Base-by-base conservation (phyloP, 1,140 invertebrate genomes). In the Brevipalpus yothersi region DNA sequence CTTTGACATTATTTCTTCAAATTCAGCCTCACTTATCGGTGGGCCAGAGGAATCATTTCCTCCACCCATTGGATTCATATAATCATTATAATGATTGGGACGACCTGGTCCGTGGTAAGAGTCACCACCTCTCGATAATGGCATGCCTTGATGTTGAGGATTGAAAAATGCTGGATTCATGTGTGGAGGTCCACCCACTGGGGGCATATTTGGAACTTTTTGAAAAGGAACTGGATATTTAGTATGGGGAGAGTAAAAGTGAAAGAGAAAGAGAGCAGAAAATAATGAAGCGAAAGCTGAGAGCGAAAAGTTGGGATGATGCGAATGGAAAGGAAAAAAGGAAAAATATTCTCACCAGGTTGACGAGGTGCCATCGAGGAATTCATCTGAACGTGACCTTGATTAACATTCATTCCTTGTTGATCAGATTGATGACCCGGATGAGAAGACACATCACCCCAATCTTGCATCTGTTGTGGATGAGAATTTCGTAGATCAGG, bases 1-100 rank as follows among this genome's bases (percentile, higher is more conserved):
- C 64, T 94, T 78, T 57, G 83, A 80, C 86, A 98, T 94, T 45
- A 96, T 91, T 72, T 98, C 94, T 73, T 98, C 92, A 73, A 96
- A 96, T 21, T 54, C 59, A 13, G 58, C 40, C 41, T 64, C 60
- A 58, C 51, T 56, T 15, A 62, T 58, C 56, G 53, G 31, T 51
- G 55, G 31, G 47, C 19, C 42, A 19, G 41, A 19, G 21, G 41
- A 43, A 55, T 64, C 43, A 12, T 39, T 31, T 43, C 56, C 56
- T 40, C 56, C 56, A 13, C 17, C 54, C 40, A 65, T 55, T 51
- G 49, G 45, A 59, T 62, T 21, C 45, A 59, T 56, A 58, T 61
- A 66, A 59, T 64, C 61, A 5, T 60, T 58, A 51, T 58, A 64
- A 40, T 51, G 41, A 11, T 41, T 59, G 2, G 58, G 31, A 45